phyloP scores from a whole-genome alignment of 2,888 invertebrate species.

The Steromphala cineraria region DNA sequence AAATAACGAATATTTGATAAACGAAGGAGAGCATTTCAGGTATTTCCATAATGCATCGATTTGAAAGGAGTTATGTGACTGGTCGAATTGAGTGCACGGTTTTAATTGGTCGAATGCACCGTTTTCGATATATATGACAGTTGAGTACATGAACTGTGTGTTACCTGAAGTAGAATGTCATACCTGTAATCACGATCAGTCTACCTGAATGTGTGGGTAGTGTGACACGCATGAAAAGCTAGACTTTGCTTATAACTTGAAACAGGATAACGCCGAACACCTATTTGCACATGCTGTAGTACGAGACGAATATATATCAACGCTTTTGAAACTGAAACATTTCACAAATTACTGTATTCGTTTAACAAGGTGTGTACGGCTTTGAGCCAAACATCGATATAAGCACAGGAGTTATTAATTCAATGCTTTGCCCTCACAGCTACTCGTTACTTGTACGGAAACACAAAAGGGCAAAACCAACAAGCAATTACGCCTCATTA shows the following conservation, averaged over 20 bases:
- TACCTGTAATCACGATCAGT: not conserved
- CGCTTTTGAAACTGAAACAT: constrained; percentile 4
- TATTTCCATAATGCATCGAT: too few relatives aligned
- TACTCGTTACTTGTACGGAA: not conserved
- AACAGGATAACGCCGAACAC: not conserved
- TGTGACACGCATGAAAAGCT: not conserved
- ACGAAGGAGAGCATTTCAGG: too few relatives aligned
- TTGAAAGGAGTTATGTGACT: too few relatives aligned
- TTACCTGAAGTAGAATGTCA: not conserved
- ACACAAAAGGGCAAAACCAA: not conserved
- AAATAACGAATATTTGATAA: too few relatives aligned
- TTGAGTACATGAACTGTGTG: not conserved
- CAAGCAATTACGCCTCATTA: constrained; percentile 13
- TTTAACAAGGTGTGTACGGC: constrained; percentile 7
- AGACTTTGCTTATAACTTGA: not conserved
- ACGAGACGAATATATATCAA: not conserved
- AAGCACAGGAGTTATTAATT: constrained; percentile 2
- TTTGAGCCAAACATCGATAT: constrained; percentile 8
- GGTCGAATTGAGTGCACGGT: too few relatives aligned
- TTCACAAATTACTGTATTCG: constrained; percentile 17
- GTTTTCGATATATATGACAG: too few relatives aligned
- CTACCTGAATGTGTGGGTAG: not conserved
- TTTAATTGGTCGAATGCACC: too few relatives aligned
- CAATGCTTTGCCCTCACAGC: not conserved
- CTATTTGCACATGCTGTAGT: not conserved